These are phyloP conservation scores for Euzetes globulus DNA, from an alignment of 2,888 invertebrate genomes.

Conservation along the genomic window DNA sequence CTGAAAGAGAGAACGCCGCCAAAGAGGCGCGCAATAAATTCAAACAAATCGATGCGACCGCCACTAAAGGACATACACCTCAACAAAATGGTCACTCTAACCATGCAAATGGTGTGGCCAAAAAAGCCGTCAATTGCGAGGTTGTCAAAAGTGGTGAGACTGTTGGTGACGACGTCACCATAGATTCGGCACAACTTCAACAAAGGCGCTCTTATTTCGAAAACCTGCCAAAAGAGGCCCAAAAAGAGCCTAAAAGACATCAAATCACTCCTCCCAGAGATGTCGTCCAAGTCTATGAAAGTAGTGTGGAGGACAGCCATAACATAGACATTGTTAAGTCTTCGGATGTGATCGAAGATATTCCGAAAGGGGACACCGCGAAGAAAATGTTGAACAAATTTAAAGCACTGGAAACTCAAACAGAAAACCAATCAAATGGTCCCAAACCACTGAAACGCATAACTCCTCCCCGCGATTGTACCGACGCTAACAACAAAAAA, in stretches of 20 bases:
- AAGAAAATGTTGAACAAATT: slow-evolving; percentile 80
- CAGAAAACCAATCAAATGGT: not conserved
- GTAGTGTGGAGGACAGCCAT: slow-evolving; percentile 60
- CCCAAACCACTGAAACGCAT: slow-evolving; percentile 79
- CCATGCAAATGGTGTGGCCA: not conserved
- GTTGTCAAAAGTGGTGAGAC: slow-evolving; percentile 44
- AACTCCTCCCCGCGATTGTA: slow-evolving; percentile 73
- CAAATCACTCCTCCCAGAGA: slow-evolving; percentile 79
- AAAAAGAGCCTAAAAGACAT: slow-evolving; percentile 50
- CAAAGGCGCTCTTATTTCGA: slow-evolving; percentile 62
- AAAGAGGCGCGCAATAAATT: slow-evolving; percentile 79
- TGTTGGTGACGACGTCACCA: slow-evolving; percentile 60
- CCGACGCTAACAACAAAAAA: slow-evolving; percentile 39
- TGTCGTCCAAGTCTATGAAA: slow-evolving; percentile 50
- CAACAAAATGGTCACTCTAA: not conserved
- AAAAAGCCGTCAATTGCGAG: slow-evolving; percentile 53
- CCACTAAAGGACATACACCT: slow-evolving; percentile 50
- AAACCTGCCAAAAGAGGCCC: slow-evolving; percentile 38
- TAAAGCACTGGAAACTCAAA: slow-evolving; percentile 69
- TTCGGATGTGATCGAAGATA: slow-evolving; percentile 54
- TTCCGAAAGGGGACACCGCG: slow-evolving; percentile 63
- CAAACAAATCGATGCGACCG: slow-evolving; percentile 72
- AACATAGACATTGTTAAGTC: slow-evolving; percentile 64
- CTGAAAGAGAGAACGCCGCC: slow-evolving; percentile 52
- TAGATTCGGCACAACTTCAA: slow-evolving; percentile 72